Evolutionary conservation across 2,888 invertebrate species (phyloP), one percentile per base, ranked within the genome.

Genomic region (Cybosia mesomella): DNA sequence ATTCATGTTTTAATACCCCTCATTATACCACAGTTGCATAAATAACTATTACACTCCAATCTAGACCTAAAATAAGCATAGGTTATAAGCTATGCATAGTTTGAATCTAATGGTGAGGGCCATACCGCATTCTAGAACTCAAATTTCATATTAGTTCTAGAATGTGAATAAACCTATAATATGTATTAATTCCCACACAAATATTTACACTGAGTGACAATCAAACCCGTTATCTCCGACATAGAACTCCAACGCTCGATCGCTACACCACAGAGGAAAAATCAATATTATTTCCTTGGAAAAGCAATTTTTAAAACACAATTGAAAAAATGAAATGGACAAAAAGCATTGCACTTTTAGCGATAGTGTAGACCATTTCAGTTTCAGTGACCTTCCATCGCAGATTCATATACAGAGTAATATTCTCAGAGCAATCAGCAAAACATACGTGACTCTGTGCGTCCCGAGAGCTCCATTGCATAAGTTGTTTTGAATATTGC

Each of bases 401-500:
- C 84, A 86, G 86, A 91, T 90, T 91, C 89, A 88, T 89, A 85
- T 81, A 81, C 75, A 83, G 87, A 86, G 88, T 81, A 79, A 86
- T 86, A 88, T 89, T 89, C 89, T 87, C 89, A 77, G 85, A 89
- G 91, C 91, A 93, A 92, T 93, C 91, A 90, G 89, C 89, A 84
- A 85, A 87, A 88, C 86, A 89, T 89, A 90, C 88, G 87, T 87
- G 85, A 85, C 88, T 89, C 85, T 87, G 86, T 76, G 74, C 72
- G 85, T 89, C 92, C 89, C 91, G 70, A 76, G 92, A 83, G 91
- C 79, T 83, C 88, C 89, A 89, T 91, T 81, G 83, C 86, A 76
- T 85, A 86, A 64, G 85, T 85, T 87, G 88, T 87, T 91, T 86
- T 94, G 93, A 92, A 93, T 93, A 93, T 93, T 93, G 89, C 91